phyloP scores from a whole-genome alignment of 2,797 vertebrate genomes.

The Enteromius mattozi region DNA sequence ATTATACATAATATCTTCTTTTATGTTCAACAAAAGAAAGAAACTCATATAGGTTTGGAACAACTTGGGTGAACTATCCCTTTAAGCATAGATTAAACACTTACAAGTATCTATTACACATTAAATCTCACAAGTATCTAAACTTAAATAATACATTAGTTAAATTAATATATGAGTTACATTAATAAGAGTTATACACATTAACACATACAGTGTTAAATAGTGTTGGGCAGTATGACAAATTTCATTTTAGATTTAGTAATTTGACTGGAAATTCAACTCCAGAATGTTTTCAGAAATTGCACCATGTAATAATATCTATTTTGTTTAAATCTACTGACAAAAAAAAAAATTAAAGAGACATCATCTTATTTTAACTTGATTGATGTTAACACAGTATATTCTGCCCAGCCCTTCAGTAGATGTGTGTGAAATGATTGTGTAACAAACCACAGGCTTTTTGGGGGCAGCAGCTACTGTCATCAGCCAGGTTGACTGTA shows the following conservation, averaged over 20 bases:
- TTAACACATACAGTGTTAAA: neutral
- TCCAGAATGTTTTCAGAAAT: neutral
- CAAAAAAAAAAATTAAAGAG: neutral
- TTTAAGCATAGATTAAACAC: neutral
- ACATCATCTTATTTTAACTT: neutral
- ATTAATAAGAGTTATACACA: neutral
- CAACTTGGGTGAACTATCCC: neutral
- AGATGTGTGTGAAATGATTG: neutral
- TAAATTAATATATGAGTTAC: neutral
- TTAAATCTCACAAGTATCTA: neutral
- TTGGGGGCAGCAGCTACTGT: constrained; percentile 87
- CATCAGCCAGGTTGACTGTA: constrained; percentile 81
- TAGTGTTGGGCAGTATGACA: neutral
- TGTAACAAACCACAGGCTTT: constrained; percentile 86
- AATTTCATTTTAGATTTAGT: neutral
- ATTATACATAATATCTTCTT: neutral
- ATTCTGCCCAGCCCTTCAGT: constrained; percentile 3
- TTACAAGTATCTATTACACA: neutral
- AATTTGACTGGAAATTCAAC: neutral
- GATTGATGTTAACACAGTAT: neutral
- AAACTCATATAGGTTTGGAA: neutral
- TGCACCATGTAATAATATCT: neutral
- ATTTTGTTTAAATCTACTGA: neutral
- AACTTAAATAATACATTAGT: neutral
- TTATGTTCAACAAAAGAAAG: neutral